Conservation (phyloP, 2,888 invertebrate species). For the Endomychus coccineus region DNA sequence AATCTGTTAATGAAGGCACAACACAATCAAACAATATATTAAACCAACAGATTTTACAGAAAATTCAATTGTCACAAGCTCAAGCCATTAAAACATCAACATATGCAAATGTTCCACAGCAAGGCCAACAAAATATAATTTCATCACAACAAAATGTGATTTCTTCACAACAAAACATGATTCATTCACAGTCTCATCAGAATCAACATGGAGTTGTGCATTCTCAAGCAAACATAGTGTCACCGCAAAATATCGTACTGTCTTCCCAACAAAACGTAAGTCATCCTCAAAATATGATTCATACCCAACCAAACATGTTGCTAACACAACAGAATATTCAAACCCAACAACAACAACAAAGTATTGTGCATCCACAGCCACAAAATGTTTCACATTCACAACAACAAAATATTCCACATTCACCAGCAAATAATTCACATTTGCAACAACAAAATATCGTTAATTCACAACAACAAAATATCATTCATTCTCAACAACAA, state of each 20-base stretch:
- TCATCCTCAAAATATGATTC: too few relatives aligned
- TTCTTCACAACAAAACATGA: slow-evolving; percentile 17
- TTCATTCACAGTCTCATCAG: slow-evolving; percentile 22
- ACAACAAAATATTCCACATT: slow-evolving; percentile 18
- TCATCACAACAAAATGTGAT: slow-evolving; percentile 20
- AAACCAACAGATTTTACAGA: slow-evolving; percentile 16
- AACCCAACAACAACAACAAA: slow-evolving; percentile 15
- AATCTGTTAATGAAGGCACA: slow-evolving; percentile 32
- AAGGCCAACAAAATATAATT: slow-evolving; percentile 21
- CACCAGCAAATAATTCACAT: neutral
- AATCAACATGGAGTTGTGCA: slow-evolving; percentile 19
- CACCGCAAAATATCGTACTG: too few relatives aligned
- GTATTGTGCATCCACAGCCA: slow-evolving; percentile 21
- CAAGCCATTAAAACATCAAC: slow-evolving; percentile 8
- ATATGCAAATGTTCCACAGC: slow-evolving; percentile 14
- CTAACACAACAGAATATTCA: slow-evolving; percentile 14
- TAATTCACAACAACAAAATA: slow-evolving; percentile 19
- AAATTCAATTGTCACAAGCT: slow-evolving; percentile 19
- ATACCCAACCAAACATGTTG: too few relatives aligned
- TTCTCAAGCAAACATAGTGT: too few relatives aligned
- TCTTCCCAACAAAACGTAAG: too few relatives aligned
- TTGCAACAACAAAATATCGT: slow-evolving; percentile 4
- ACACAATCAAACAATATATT: slow-evolving; percentile 13
- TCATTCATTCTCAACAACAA: slow-evolving; percentile 13
- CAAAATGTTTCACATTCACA: slow-evolving; percentile 25